These are phyloP conservation scores for Sebastiscus albofasciatus DNA, from an alignment of 2,797 vertebrate species.

Conservation along the genomic window DNA sequence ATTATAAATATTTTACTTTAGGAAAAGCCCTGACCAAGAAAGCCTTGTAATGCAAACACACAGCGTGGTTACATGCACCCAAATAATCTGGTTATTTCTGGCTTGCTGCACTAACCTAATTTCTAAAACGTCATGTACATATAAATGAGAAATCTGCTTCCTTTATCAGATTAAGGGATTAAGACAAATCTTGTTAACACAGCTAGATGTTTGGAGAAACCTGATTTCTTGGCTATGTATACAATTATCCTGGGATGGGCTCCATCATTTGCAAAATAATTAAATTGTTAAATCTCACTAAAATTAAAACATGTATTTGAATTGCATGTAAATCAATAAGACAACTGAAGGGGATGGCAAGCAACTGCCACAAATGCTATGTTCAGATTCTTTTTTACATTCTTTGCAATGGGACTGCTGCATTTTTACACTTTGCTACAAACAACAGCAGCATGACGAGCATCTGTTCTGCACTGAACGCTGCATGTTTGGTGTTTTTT, in stretches of 20 bases:
- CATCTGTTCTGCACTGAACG: no score
- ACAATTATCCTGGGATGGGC: neutral
- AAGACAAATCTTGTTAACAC: neutral
- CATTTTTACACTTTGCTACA: no score
- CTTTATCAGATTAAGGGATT: neutral
- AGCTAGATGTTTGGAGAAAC: neutral
- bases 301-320: neutral
- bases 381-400: no score
- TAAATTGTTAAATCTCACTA: neutral
- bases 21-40: conserved; percentile 18
- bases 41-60: conserved; percentile 29
- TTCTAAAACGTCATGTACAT: neutral
- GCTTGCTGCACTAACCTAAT: neutral
- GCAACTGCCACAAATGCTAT: no score
- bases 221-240: neutral
- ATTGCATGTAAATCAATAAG: neutral
- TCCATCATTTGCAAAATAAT: neutral
- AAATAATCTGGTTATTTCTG: conserved; percentile 12
- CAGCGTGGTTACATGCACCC: neutral
- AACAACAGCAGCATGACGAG: no score
- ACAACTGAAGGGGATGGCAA: no score
- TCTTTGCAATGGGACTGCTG: no score
- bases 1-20: conserved; percentile 38
- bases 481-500: no score
- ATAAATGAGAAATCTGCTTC: neutral